phyloP scores from a whole-genome alignment of 2,888 invertebrate genomes.

The Apoderus coryli region DNA sequence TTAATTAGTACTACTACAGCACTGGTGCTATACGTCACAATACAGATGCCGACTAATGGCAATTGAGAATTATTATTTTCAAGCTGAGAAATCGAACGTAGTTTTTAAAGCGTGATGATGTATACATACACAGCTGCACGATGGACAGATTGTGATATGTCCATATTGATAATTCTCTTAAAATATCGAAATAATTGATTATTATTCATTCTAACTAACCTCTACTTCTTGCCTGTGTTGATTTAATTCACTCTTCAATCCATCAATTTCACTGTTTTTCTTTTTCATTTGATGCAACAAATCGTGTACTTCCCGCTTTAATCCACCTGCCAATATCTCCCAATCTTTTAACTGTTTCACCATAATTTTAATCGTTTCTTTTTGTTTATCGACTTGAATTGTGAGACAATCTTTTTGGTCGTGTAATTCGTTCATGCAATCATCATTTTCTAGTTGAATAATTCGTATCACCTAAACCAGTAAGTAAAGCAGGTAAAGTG shows the following conservation, averaged over 20 bases:
- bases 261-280: constrained; percentile 38
- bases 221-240: constrained; percentile 42
- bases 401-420: constrained; percentile 41
- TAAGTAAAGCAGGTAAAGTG: background rate
- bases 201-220: constrained; percentile 25
- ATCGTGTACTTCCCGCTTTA: constrained; percentile 41
- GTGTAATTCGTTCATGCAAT: constrained; percentile 48
- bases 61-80: too few species aligned
- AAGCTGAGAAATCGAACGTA: too few species aligned
- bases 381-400: constrained; percentile 30
- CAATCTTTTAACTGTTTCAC: constrained; percentile 38
- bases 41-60: too few species aligned
- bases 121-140: too few species aligned
- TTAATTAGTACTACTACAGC: too few species aligned
- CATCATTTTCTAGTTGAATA: constrained; percentile 55
- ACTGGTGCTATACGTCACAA: too few species aligned
- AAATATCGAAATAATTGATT: too few species aligned
- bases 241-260: constrained; percentile 38
- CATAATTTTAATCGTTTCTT: constrained; percentile 30
- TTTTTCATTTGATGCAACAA: constrained; percentile 37
- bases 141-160: too few species aligned
- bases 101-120: too few species aligned
- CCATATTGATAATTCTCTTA: too few species aligned
- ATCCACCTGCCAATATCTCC: constrained; percentile 38
- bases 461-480: constrained; percentile 58